Conservation (phyloP, 2,113 vertebrate genomes). For the Cryptotis parvus region DNA sequence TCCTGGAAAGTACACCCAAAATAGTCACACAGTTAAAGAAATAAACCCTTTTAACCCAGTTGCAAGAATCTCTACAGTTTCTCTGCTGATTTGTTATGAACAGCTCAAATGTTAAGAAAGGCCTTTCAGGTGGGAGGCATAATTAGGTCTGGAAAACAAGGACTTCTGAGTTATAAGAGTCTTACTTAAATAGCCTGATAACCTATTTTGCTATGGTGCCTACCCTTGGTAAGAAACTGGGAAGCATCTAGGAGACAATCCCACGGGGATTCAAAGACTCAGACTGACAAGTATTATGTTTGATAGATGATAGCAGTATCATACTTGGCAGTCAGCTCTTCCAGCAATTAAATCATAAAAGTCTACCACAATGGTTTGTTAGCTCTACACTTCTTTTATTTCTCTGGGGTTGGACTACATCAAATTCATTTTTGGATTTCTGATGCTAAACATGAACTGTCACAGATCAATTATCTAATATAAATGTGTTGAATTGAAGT, state of each 20-base stretch:
- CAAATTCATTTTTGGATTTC: not conserved
- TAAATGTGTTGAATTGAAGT: not conserved
- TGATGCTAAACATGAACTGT: not conserved
- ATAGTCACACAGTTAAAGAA: conserved; percentile 64
- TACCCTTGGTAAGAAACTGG: not conserved
- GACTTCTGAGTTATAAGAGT: not conserved
- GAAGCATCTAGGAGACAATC: not conserved
- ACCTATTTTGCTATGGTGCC: conserved; percentile 32
- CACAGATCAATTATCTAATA: not conserved
- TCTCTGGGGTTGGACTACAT: not conserved
- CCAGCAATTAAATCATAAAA: conserved; percentile 10
- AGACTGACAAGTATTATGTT: not conserved
- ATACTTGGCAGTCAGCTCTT: conserved; percentile 22
- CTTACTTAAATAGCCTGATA: not conserved
- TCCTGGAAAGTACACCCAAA: conserved; percentile 29
- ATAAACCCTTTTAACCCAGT: conserved; percentile 25
- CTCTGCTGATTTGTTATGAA: conserved; percentile 62
- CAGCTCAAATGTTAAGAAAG: conserved; percentile 39
- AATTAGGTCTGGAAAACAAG: conserved; percentile 58
- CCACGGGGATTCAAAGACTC: conserved; percentile 44
- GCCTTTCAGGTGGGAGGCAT: conserved; percentile 55
- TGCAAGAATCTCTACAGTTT: conserved; percentile 47
- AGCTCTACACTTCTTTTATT: not conserved
- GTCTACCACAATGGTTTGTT: conserved; percentile 7
- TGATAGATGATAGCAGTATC: conserved; percentile 26